phyloP scores from a whole-genome alignment of 2,797 vertebrate species.

The Heliangelus exortis region DNA sequence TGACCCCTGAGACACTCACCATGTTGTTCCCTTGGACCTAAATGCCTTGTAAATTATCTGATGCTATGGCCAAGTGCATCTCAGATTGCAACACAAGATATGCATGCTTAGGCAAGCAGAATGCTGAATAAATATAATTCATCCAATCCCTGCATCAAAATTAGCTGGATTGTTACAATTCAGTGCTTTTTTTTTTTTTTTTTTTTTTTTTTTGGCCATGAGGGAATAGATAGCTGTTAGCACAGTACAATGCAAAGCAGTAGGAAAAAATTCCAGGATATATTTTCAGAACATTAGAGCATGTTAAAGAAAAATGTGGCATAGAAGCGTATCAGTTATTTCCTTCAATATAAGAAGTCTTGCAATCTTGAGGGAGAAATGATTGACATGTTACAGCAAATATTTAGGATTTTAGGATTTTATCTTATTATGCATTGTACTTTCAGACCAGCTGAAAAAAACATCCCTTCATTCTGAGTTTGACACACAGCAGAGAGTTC shows the following conservation, averaged over 20 bases:
- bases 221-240: not conserved
- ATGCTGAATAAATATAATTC: not conserved
- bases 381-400: not conserved
- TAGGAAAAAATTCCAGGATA: not conserved
- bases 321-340: not conserved
- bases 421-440: not conserved
- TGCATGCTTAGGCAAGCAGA: not conserved
- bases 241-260: not conserved
- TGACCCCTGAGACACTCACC: not conserved
- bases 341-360: not conserved
- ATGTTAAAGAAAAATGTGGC: not conserved
- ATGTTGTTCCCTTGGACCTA: not conserved
- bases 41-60: not conserved
- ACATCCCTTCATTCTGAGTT: not conserved
- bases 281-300: not conserved
- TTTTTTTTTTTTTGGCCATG: not conserved
- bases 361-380: not conserved
- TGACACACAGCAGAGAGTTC: accelerated
- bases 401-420: not conserved
- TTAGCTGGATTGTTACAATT: not conserved
- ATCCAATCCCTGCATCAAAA: not conserved
- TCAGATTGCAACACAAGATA: not conserved
- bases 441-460: not conserved
- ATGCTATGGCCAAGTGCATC: not conserved
- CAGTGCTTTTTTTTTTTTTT: not conserved